A percentile compares a stretch with the other conserved stretches of the same genome.
phyloP scores from a whole-genome alignment of 2,797 vertebrate species.

The Aeoliscus strigatus region DNA sequence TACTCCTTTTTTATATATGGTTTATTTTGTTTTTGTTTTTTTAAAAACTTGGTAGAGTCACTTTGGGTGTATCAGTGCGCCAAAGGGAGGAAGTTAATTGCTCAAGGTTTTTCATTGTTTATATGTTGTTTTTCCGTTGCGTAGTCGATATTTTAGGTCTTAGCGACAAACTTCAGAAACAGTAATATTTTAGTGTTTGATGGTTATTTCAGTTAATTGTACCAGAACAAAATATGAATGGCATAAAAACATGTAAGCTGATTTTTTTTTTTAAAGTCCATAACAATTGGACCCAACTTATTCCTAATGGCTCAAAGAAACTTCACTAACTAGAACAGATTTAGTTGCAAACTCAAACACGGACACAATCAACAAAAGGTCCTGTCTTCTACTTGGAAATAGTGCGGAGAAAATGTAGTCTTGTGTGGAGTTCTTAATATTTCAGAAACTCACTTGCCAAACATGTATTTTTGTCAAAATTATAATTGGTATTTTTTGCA shows the following conservation, averaged over 20 bases:
- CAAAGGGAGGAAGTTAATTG: slow-evolving; percentile 23
- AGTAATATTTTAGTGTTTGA: slow-evolving; percentile 54
- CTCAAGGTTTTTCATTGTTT: slow-evolving; percentile 41
- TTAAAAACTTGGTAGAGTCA: slow-evolving; percentile 37
- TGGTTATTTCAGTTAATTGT: slow-evolving; percentile 57
- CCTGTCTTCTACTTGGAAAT: slow-evolving; percentile 27
- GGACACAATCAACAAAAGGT: slow-evolving; percentile 27
- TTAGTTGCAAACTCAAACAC: slow-evolving; percentile 41
- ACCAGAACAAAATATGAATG: slow-evolving; percentile 54
- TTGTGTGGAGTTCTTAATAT: slow-evolving; percentile 42
- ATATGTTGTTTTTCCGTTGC: slow-evolving; percentile 55
- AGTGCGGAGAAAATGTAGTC: slow-evolving; percentile 41
- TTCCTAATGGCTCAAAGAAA: slow-evolving; percentile 48
- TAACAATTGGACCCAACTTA: slow-evolving; percentile 42
- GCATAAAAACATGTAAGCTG: slow-evolving; percentile 64
- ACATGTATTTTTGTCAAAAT: slow-evolving; percentile 46
- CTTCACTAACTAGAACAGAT: slow-evolving; percentile 38
- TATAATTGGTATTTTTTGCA: slow-evolving; percentile 42
- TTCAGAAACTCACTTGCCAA: slow-evolving; percentile 31
- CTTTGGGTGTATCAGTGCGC: slow-evolving; percentile 63
- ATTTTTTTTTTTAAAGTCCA: slow-evolving; percentile 61
- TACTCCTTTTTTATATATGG: slow-evolving; percentile 54
- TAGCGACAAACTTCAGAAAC: slow-evolving; percentile 47
- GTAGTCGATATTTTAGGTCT: slow-evolving; percentile 49
- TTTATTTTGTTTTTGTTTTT: slow-evolving; percentile 49